A percentile compares a stretch with the other conserved stretches of the same genome.
Conservation (phyloP, 2,888 invertebrate species). For the Allacma fusca region DNA sequence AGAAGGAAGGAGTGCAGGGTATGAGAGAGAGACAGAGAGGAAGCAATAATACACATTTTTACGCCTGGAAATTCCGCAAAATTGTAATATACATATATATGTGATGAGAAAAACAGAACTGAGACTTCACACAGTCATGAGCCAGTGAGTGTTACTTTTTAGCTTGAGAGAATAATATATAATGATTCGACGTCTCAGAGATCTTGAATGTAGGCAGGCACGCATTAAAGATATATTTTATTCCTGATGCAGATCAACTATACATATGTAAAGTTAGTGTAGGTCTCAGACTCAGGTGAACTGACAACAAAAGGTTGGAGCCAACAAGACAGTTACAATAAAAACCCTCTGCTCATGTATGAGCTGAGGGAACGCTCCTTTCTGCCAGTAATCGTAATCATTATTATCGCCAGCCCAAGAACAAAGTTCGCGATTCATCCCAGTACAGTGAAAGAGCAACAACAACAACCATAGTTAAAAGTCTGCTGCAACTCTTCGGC, state of each 20-base stretch:
- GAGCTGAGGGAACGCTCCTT: not conserved
- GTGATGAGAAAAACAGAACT: not conserved
- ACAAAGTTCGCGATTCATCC: not conserved
- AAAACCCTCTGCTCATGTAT: not conserved
- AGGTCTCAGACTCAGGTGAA: not conserved
- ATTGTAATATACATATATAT: not conserved
- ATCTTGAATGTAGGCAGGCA: slow-evolving; percentile 11
- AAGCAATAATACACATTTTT: slow-evolving; percentile 5
- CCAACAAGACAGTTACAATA: slow-evolving; percentile 1
- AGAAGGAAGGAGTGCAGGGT: not conserved
- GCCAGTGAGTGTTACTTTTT: not conserved
- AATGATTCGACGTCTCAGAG: not conserved
- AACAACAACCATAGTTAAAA: not conserved
- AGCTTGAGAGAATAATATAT: not conserved
- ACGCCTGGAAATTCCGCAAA: not conserved
- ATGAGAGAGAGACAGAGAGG: not conserved
- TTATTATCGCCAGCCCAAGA: not conserved
- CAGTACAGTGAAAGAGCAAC: not conserved
- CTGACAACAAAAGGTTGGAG: slow-evolving; percentile 5
- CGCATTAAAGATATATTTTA: slow-evolving; percentile 14
- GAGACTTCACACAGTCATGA: not conserved
- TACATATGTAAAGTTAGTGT: not conserved
- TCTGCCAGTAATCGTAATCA: not conserved
- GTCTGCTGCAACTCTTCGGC: not conserved
- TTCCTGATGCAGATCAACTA: not conserved